Percentiles rank a stretch among this genome's conserved stretches.
Conservation (phyloP, 2,888 invertebrate species). For the Leucania comma region DNA sequence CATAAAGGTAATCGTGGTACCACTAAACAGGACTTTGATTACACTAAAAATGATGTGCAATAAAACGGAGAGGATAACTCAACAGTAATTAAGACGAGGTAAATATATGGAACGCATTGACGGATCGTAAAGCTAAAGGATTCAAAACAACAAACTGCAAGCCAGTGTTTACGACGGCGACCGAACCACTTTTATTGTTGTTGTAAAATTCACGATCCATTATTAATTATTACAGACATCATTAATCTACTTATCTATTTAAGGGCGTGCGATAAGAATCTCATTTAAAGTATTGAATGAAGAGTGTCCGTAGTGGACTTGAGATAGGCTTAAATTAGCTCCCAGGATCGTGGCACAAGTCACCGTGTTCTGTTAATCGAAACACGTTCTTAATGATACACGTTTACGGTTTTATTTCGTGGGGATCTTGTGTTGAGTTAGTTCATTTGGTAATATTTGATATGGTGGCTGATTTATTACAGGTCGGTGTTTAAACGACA, state of each 20-base stretch:
- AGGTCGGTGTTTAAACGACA: slow-evolving; percentile 91
- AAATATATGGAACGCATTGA: slow-evolving; percentile 88
- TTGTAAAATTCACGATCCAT: slow-evolving; percentile 91
- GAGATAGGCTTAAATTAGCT: slow-evolving; percentile 89
- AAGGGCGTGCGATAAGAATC: slow-evolving; percentile 90
- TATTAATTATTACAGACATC: slow-evolving; percentile 91
- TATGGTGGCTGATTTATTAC: slow-evolving; percentile 88
- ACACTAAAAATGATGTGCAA: slow-evolving; percentile 82
- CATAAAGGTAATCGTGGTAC: slow-evolving; percentile 69
- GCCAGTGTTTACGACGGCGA: slow-evolving; percentile 86
- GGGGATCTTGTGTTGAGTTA: slow-evolving; percentile 50
- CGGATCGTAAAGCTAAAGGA: slow-evolving; percentile 88
- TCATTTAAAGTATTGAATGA: slow-evolving; percentile 91
- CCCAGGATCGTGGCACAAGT: slow-evolving; percentile 58
- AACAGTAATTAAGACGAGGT: slow-evolving; percentile 87
- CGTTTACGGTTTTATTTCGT: slow-evolving; percentile 58
- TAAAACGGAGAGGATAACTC: slow-evolving; percentile 85
- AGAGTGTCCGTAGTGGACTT: slow-evolving; percentile 90
- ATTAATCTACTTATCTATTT: slow-evolving; percentile 91
- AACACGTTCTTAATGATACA: slow-evolving; percentile 44
- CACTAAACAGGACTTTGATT: slow-evolving; percentile 76
- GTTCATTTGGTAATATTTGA: slow-evolving; percentile 61
- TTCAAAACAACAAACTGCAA: slow-evolving; percentile 89
- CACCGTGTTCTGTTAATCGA: slow-evolving; percentile 23
- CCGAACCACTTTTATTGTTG: slow-evolving; percentile 89